Evolutionary conservation across 2,888 invertebrate species (phyloP), one percentile per base, ranked within the genome.

Genomic region (Leptinotarsa peninsularis): DNA sequence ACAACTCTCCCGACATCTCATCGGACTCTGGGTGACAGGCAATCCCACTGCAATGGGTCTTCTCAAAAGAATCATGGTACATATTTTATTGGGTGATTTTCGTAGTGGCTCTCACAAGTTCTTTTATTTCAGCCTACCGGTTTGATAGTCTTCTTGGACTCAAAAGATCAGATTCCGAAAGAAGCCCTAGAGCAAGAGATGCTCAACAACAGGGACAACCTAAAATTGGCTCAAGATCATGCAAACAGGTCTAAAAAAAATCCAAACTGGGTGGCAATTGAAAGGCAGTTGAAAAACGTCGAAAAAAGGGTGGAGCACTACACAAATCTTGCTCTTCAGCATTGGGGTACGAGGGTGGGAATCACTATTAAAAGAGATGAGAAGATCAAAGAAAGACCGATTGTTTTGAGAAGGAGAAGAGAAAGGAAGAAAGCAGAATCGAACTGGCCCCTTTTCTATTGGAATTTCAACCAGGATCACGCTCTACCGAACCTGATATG

Each of bases 401-500:
- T 99, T 13, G 96, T 98, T 3, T 89, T 99, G 82, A 91, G 99
- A 54, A 94, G 98, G 84, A 91, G 98, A 7, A 90, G 99, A 27
- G 97, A 98, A 88, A 89, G 95, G 78, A 93, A 98, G 77, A 96
- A 96, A 89, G 93, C 94, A 70, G 93, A 93, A 83, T 94, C 95
- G 23, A 98, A 98, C 89, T 98, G 98, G 96, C 92, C 93, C 70
- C 90, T 97, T 81, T 98, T 99, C 90, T 99, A 97, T 89, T 97
- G 96, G 89, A 95, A 97, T 89, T 99, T 99, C 89, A 93, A 93
- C 85, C 93, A 93, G 85, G 98, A 99, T 89, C 99, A 99, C 87
- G 94, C 96, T 74, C 92, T 97, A 87, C 97, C 99, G 0, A 98
- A 99, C 90, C 91, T 99, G 58, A 98, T 99, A 85, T 99, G 99